phyloP scores from a whole-genome alignment of 1,140 invertebrate species.

The Steinernema feltiae region DNA sequence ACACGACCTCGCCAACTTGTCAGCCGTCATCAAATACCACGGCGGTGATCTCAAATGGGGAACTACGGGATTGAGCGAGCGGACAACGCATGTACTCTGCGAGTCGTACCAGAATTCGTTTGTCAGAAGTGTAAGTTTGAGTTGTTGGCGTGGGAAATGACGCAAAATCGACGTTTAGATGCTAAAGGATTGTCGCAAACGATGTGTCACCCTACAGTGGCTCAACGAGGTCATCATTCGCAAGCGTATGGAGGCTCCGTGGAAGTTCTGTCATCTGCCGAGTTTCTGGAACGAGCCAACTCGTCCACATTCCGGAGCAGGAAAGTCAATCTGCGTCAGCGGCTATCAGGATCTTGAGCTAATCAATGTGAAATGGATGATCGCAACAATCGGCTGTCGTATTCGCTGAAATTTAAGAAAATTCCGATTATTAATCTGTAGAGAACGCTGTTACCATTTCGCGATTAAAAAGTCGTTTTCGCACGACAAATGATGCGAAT shows the following conservation, averaged over 20 bases:
- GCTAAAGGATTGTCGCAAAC: background rate
- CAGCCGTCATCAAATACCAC: background rate
- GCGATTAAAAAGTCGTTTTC: too few species aligned
- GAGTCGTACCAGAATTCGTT: background rate
- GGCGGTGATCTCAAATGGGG: constrained; percentile 1
- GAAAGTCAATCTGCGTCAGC: background rate
- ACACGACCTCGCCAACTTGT: background rate
- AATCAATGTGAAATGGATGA: background rate
- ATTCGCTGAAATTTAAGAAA: too few species aligned
- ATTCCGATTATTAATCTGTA: background rate
- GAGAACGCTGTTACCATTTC: too few species aligned
- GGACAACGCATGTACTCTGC: background rate
- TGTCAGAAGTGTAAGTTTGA: background rate
- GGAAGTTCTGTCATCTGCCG: constrained; percentile 4
- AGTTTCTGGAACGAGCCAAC: background rate
- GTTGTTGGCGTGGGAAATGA: background rate
- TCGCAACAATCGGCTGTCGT: background rate
- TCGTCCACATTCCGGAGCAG: background rate
- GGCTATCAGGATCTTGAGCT: background rate
- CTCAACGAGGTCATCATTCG: constrained; percentile 1
- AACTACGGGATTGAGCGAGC: background rate
- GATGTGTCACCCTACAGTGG: background rate
- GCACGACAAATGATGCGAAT: too few species aligned
- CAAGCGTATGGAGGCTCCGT: background rate
- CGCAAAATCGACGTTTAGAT: constrained; percentile 1